Percentiles rank a stretch among this genome's conserved stretches.
Evolutionary conservation across 2,888 invertebrate genomes (phyloP).

Genomic region (Apomyelois bistriatella): DNA sequence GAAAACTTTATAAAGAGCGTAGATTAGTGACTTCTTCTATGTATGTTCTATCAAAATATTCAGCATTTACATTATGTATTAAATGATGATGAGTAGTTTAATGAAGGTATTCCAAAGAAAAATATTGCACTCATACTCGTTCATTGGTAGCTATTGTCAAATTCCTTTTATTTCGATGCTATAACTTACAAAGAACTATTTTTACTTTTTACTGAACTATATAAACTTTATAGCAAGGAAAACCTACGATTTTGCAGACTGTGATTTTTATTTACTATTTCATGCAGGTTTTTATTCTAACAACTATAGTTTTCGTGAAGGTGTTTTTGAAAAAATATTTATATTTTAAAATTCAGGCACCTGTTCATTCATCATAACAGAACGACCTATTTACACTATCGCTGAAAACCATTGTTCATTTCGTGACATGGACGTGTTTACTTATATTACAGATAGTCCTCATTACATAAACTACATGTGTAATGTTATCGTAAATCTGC

Average conservation of each 20-base stretch:
- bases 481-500: conserved; percentile 67
- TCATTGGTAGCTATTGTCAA: conserved; percentile 17
- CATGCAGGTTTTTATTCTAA: conserved; percentile 15
- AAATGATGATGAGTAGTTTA: neutral
- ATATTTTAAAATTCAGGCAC: conserved; percentile 66
- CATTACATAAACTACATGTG: conserved; percentile 54
- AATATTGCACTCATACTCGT: neutral
- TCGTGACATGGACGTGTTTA: conserved; percentile 66
- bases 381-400: conserved; percentile 45
- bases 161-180: conserved; percentile 16
- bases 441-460: conserved; percentile 40
- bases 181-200: conserved; percentile 8
- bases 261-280: conserved; percentile 15
- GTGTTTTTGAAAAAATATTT: conserved; percentile 65
- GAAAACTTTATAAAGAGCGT: conserved; percentile 2
- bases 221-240: neutral
- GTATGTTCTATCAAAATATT: neutral
- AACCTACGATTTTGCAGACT: conserved; percentile 15
- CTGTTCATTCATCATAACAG: conserved; percentile 51
- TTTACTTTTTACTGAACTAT: neutral
- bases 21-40: neutral
- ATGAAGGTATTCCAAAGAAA: neutral
- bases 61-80: neutral
- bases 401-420: conserved; percentile 45
- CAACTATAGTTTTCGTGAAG: conserved; percentile 35